These are phyloP conservation scores for Petrophora chlorosata DNA, from an alignment of 2,888 invertebrate genomes.

Conservation along the genomic window DNA sequence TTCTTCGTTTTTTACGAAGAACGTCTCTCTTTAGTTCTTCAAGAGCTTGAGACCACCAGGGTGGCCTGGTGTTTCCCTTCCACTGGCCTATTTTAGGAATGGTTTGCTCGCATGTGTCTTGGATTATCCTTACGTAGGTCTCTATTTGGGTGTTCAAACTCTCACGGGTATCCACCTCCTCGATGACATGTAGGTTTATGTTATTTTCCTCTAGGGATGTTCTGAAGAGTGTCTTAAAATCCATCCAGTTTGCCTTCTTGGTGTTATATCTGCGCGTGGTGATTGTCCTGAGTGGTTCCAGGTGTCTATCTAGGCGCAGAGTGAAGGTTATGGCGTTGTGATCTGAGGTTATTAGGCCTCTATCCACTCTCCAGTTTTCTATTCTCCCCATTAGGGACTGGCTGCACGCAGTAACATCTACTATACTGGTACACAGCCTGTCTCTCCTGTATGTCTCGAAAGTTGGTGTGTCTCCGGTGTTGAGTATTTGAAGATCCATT, in stretches of 20 bases:
- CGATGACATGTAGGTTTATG: no score
- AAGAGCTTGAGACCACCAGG: neutral
- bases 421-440: neutral
- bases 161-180: neutral
- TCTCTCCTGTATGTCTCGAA: neutral
- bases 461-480: neutral
- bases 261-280: constrained; percentile 8
- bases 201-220: neutral
- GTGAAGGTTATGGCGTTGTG: constrained; percentile 4
- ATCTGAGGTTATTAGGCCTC: constrained; percentile 3
- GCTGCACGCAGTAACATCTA: constrained; percentile 3
- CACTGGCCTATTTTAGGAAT: neutral
- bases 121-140: neutral
- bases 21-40: neutral
- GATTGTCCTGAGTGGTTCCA: neutral
- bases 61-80: neutral
- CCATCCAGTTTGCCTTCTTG: neutral
- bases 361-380: constrained; percentile 3
- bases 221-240: neutral
- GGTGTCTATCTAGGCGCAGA: neutral
- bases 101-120: neutral
- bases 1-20: neutral
- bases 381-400: constrained; percentile 1
- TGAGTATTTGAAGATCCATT: neutral
- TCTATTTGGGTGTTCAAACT: neutral